Evolutionary conservation across 2,888 invertebrate species (phyloP).

Genomic region (Autographa gamma): DNA sequence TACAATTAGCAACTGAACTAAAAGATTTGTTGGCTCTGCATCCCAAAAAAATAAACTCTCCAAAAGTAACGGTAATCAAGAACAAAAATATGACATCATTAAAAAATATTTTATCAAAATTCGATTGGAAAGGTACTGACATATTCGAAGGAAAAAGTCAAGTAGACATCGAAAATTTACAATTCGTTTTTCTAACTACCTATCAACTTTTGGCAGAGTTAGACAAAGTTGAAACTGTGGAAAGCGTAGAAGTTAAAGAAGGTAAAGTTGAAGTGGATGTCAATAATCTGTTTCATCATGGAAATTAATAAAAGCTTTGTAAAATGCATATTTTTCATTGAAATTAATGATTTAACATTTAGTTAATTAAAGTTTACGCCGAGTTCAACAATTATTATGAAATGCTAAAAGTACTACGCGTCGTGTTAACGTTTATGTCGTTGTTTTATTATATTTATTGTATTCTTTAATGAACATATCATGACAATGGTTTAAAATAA

Average conservation of each 20-base stretch:
- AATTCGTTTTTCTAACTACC: constrained; percentile 61
- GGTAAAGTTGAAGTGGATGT: constrained; percentile 61
- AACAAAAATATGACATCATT: constrained; percentile 55
- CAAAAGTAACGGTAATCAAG: constrained; percentile 56
- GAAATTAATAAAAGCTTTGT: constrained; percentile 60
- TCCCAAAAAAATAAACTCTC: constrained; percentile 38
- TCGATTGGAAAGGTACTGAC: constrained; percentile 70
- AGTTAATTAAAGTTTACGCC: no score
- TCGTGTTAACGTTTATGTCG: background rate
- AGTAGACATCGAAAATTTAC: constrained; percentile 63
- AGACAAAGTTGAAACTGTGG: constrained; percentile 52
- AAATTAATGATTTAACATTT: no score
- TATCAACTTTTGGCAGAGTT: constrained; percentile 69
- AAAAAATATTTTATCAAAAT: constrained; percentile 61
- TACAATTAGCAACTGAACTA: constrained; percentile 63
- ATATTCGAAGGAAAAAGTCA: constrained; percentile 59
- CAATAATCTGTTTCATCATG: constrained; percentile 44
- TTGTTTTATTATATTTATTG: background rate
- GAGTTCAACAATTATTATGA: background rate
- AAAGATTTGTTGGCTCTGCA: constrained; percentile 53
- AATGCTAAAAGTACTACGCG: no score
- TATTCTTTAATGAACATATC: background rate
- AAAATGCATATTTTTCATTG: constrained; percentile 30
- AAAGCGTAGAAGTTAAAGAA: constrained; percentile 50
- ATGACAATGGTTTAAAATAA: background rate